Evolutionary conservation across 1,140 invertebrate genomes (phyloP).

Genomic region (Nixonia krombeini): DNA sequence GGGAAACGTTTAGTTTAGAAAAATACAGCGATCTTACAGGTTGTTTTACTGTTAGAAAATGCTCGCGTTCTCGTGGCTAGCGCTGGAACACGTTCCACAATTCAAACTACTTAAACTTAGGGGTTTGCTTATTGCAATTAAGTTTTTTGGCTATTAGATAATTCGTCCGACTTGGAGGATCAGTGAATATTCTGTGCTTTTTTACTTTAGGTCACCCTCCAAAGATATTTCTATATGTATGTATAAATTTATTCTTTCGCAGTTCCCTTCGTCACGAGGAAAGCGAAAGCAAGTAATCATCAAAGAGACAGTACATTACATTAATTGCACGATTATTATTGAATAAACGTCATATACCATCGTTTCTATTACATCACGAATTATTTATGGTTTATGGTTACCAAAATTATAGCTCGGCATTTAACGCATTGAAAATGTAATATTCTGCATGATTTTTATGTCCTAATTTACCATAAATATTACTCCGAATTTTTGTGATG

Average conservation of each 20-base stretch:
- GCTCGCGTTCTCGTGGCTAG: constrained; percentile 41
- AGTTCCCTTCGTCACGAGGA: too few relatives aligned
- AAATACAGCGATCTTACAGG: constrained; percentile 65
- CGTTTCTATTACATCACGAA: too few relatives aligned
- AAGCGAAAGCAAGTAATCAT: too few relatives aligned
- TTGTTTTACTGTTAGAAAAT: constrained; percentile 42
- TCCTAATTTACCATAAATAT: too few relatives aligned
- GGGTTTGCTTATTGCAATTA: constrained; percentile 30
- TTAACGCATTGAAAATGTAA: too few relatives aligned
- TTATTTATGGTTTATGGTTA: too few relatives aligned
- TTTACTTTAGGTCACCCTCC: constrained; percentile 37
- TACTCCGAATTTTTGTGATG: too few relatives aligned
- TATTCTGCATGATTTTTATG: too few relatives aligned
- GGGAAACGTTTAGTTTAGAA: constrained; percentile 67
- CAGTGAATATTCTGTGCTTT: constrained; percentile 30
- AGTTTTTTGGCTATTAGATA: constrained; percentile 43
- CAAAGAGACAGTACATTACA: too few relatives aligned
- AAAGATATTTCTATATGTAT: constrained; percentile 8
- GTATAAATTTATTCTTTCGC: constrained; percentile 10
- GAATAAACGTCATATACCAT: too few relatives aligned
- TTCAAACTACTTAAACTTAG: constrained; percentile 40
- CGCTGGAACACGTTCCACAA: constrained; percentile 29
- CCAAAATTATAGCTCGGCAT: too few relatives aligned
- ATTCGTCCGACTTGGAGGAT: constrained; percentile 42
- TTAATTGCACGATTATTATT: too few relatives aligned